Evolutionary conservation across 2,888 invertebrate genomes (phyloP).

Genomic region (Epirrhoe alternata): DNA sequence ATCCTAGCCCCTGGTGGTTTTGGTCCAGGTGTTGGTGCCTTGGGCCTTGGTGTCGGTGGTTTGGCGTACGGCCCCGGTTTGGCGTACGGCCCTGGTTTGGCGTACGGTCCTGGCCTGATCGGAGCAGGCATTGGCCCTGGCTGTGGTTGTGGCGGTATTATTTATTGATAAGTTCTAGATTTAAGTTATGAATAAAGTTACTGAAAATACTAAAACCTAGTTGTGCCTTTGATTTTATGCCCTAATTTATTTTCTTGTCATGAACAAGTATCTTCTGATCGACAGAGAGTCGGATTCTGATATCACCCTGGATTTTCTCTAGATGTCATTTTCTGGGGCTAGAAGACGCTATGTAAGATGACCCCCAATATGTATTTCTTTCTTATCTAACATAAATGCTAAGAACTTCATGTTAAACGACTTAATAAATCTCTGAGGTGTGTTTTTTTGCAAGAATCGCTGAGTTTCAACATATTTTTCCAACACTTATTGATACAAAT

Average conservation of each 20-base stretch:
- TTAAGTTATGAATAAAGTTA: slow-evolving; percentile 13
- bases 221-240: neutral
- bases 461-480: too few species aligned
- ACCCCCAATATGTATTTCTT: too few species aligned
- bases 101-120: slow-evolving; percentile 7
- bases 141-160: slow-evolving; percentile 10
- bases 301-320: too few species aligned
- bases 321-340: too few species aligned
- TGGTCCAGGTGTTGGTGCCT: slow-evolving; percentile 1
- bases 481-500: too few species aligned
- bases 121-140: slow-evolving; percentile 6
- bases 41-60: neutral
- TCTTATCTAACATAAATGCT: too few species aligned
- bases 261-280: too few species aligned
- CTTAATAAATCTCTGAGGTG: too few species aligned
- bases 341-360: too few species aligned
- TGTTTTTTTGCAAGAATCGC: too few species aligned
- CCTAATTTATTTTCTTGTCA: neutral
- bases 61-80: slow-evolving; percentile 7
- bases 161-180: slow-evolving; percentile 14
- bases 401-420: too few species aligned
- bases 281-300: too few species aligned
- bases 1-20: slow-evolving; percentile 19
- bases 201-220: neutral
- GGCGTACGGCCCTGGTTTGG: slow-evolving; percentile 6